Evolutionary conservation across 2,888 invertebrate species (phyloP).

Genomic region (Dusona sp.): DNA sequence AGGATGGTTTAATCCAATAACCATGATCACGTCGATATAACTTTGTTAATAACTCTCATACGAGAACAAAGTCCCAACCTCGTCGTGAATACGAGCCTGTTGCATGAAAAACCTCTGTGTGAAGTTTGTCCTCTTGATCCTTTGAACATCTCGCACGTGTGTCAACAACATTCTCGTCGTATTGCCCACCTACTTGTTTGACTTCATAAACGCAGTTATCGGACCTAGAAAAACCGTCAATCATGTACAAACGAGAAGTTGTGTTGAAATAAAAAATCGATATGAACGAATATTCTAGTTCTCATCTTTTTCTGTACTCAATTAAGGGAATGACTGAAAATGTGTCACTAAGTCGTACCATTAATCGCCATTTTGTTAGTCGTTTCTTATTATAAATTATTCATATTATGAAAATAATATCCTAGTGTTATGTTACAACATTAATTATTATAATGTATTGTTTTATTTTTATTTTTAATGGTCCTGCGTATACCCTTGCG

Average conservation of each 20-base stretch:
- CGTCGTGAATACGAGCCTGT: constrained; percentile 39
- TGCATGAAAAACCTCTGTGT: constrained; percentile 30
- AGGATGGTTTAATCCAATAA: constrained; percentile 45
- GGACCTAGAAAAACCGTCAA: constrained; percentile 19
- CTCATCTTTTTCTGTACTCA: neutral
- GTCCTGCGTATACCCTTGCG: no score
- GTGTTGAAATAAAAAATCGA: neutral
- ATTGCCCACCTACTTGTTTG: constrained; percentile 9
- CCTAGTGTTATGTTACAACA: no score
- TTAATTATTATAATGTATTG: no score
- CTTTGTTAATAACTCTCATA: constrained; percentile 60
- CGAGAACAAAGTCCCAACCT: neutral
- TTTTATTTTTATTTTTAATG: no score
- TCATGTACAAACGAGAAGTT: constrained; percentile 29
- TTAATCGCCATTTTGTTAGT: neutral
- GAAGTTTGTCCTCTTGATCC: neutral
- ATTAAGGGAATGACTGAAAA: neutral
- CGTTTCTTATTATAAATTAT: neutral
- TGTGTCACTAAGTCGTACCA: neutral
- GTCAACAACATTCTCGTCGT: neutral
- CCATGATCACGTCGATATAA: constrained; percentile 53
- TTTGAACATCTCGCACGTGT: neutral
- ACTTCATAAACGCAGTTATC: constrained; percentile 52
- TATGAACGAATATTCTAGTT: neutral
- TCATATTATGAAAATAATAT: no score